phyloP scores from a whole-genome alignment of 1,140 invertebrate genomes.

The Bombus superbus region DNA sequence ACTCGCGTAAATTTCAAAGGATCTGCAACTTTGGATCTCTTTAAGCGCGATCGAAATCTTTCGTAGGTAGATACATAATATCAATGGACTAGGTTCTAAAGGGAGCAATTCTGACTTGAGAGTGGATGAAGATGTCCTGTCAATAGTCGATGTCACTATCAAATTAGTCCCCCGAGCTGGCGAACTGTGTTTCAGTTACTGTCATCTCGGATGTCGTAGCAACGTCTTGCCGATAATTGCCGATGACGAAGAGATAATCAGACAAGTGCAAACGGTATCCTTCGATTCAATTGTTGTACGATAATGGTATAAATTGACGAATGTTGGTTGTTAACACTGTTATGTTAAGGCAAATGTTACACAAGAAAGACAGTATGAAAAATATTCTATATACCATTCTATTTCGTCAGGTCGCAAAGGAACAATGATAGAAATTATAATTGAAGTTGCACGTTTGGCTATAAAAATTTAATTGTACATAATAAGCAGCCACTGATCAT shows the following conservation, averaged over 20 bases:
- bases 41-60: background rate
- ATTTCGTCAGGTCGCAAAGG: too few species aligned
- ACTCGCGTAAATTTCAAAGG: too few species aligned
- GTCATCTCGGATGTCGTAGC: constrained; percentile 10
- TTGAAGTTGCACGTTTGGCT: too few species aligned
- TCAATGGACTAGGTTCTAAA: background rate
- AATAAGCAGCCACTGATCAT: too few species aligned
- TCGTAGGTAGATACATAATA: background rate
- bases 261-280: background rate
- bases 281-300: background rate
- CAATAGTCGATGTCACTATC: constrained; percentile 33
- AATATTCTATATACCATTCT: background rate
- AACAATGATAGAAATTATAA: too few species aligned
- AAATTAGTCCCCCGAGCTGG: constrained; percentile 37
- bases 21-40: too few species aligned
- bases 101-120: background rate
- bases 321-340: background rate
- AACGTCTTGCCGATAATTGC: constrained; percentile 23
- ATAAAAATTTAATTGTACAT: too few species aligned
- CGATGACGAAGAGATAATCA: background rate
- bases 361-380: background rate
- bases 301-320: background rate
- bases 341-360: background rate
- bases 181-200: constrained; percentile 29
- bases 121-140: background rate